phyloP scores from a whole-genome alignment of 2,113 vertebrate genomes.

The Laticauda laticaudata region DNA sequence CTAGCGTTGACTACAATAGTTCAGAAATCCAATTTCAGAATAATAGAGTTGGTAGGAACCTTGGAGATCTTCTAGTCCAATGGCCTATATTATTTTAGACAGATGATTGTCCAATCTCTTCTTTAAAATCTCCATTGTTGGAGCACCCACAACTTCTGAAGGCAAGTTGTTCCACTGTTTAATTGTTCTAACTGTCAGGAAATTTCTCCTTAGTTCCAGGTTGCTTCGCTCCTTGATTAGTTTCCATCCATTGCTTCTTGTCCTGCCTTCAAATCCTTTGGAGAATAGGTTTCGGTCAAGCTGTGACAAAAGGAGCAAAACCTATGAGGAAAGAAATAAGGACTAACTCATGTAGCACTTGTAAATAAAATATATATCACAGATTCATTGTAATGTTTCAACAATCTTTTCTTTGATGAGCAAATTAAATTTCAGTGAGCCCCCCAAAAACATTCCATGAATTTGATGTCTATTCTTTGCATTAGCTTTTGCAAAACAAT shows the following conservation, averaged over 20 bases:
- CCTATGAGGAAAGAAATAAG: not conserved
- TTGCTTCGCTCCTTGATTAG: too few relatives aligned
- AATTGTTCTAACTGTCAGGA: too few relatives aligned
- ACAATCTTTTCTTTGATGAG: not conserved
- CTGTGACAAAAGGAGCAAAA: not conserved
- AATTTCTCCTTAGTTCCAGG: too few relatives aligned
- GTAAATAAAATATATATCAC: not conserved
- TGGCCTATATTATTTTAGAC: too few relatives aligned
- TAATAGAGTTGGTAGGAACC: too few relatives aligned
- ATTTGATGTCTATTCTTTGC: not conserved
- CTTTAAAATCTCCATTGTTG: too few relatives aligned
- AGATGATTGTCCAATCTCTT: too few relatives aligned
- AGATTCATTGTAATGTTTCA: not conserved
- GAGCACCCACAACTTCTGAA: too few relatives aligned
- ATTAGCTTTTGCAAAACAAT: not conserved
- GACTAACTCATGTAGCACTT: not conserved
- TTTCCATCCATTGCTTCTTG: too few relatives aligned
- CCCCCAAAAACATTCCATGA: not conserved
- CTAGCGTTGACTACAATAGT: not conserved
- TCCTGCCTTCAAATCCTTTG: not conserved
- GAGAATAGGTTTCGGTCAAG: not conserved
- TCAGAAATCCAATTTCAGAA: not conserved
- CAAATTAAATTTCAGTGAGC: not conserved
- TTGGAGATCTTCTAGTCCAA: too few relatives aligned
- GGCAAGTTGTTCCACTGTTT: too few relatives aligned